A percentile compares a stretch with the other conserved stretches of the same genome.
Conservation (phyloP, 2,113 vertebrate species). For the Bucco capensis region DNA sequence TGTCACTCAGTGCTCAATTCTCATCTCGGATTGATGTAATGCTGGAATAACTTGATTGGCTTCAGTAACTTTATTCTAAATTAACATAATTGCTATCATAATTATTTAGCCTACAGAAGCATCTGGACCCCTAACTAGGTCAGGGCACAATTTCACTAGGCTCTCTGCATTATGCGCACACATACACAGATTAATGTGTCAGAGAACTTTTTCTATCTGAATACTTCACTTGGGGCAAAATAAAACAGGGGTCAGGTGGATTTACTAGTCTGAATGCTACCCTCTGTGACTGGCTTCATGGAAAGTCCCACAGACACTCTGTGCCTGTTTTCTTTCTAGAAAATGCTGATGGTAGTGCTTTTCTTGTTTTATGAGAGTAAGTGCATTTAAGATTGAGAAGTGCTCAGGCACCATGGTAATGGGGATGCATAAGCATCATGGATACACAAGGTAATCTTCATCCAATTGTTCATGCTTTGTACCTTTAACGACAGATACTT, state of each 20-base stretch:
- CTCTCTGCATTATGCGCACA: neutral
- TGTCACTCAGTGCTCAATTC: slow-evolving; percentile 21
- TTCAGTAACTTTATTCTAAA: slow-evolving; percentile 61
- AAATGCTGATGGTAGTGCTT: neutral
- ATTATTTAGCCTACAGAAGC: slow-evolving; percentile 51
- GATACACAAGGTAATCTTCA: slow-evolving; percentile 33
- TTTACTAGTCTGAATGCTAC: neutral
- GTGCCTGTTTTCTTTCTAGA: neutral
- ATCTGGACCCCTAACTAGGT: slow-evolving; percentile 57
- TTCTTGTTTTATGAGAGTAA: slow-evolving; percentile 17
- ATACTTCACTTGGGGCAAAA: neutral
- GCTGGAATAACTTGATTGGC: slow-evolving; percentile 43
- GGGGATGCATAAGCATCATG: neutral
- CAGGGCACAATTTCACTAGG: neutral
- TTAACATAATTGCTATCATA: slow-evolving; percentile 60
- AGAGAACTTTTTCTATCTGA: neutral
- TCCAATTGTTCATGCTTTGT: slow-evolving; percentile 43
- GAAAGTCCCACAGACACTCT: neutral
- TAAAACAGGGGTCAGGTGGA: neutral
- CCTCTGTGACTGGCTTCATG: neutral
- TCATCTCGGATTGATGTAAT: neutral
- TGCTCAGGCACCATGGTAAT: slow-evolving; percentile 29
- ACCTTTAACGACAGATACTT: slow-evolving; percentile 31
- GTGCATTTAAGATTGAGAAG: neutral
- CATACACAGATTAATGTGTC: neutral